phyloP scores from a whole-genome alignment of 2,888 invertebrate species.

The Coleophora deauratella region DNA sequence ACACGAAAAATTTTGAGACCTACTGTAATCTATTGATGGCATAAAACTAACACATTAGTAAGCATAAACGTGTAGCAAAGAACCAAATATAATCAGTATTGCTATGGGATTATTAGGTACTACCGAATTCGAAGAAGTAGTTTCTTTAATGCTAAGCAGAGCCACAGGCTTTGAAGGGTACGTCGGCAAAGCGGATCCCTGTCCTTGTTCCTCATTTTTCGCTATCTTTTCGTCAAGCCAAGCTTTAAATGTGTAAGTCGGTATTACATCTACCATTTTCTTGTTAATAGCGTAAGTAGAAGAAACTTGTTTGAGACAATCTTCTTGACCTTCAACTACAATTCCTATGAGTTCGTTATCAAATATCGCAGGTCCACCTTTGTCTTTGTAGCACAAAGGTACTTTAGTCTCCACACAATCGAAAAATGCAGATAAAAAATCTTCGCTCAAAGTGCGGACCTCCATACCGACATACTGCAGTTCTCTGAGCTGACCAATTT shows the following conservation, averaged over 20 bases:
- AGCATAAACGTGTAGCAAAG: no score
- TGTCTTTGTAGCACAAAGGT: conserved; percentile 54
- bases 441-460: conserved; percentile 25
- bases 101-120: neutral
- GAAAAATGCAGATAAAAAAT: conserved; percentile 34
- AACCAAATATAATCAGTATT: no score
- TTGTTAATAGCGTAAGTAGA: conserved; percentile 47
- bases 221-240: conserved; percentile 55
- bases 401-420: conserved; percentile 60
- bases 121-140: neutral
- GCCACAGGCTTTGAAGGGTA: conserved; percentile 36
- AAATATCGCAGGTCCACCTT: conserved; percentile 50
- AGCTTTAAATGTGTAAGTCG: conserved; percentile 47
- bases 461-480: conserved; percentile 56
- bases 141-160: neutral
- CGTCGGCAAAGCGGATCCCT: conserved; percentile 25
- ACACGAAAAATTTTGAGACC: no score
- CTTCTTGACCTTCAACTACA: conserved; percentile 38
- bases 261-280: conserved; percentile 41
- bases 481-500: conserved; percentile 37
- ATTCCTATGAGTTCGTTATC: conserved; percentile 54
- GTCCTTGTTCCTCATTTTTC: conserved; percentile 37
- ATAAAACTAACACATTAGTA: no score
- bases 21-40: no score
- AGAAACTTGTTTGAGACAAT: conserved; percentile 49